Conservation (phyloP, 2,113 vertebrate genomes). For the Apteryx owenii region DNA sequence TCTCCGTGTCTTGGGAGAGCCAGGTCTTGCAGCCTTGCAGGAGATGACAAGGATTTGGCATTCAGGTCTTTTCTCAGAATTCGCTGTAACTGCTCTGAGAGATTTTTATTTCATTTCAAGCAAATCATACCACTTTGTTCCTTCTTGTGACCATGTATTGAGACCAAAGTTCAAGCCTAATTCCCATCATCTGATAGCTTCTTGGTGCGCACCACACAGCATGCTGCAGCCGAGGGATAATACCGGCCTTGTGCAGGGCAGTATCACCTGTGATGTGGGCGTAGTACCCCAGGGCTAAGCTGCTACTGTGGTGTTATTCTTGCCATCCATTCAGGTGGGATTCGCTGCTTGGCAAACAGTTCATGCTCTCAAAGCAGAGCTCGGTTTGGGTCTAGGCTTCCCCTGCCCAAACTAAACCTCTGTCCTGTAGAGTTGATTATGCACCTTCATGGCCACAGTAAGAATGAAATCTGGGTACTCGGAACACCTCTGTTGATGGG, state of each 20-base stretch:
- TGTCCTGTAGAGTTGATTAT: not conserved
- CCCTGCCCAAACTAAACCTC: not conserved
- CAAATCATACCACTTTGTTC: not conserved
- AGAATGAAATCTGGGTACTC: not conserved
- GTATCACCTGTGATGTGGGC: rapidly evolving
- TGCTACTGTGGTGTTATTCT: not conserved
- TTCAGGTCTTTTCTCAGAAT: rapidly evolving
- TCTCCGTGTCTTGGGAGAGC: not conserved
- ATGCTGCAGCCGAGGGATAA: not conserved
- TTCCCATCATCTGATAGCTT: not conserved
- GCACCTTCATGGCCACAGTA: not conserved
- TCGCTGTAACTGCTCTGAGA: not conserved
- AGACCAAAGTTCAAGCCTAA: not conserved
- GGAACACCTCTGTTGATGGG: not conserved
- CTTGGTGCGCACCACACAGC: not conserved
- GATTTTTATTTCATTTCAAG: not conserved
- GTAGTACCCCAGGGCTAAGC: not conserved
- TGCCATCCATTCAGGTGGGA: not conserved
- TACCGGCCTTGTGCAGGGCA: no score
- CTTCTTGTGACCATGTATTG: rapidly evolving
- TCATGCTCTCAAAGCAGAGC: not conserved
- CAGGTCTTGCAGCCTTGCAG: not conserved
- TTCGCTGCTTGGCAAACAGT: not conserved
- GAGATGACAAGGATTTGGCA: not conserved
- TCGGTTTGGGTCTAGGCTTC: not conserved